Percentiles rank a stretch among this genome's conserved stretches.
Conservation (phyloP, 2,797 vertebrate species). For the Argyrosomus regius region DNA sequence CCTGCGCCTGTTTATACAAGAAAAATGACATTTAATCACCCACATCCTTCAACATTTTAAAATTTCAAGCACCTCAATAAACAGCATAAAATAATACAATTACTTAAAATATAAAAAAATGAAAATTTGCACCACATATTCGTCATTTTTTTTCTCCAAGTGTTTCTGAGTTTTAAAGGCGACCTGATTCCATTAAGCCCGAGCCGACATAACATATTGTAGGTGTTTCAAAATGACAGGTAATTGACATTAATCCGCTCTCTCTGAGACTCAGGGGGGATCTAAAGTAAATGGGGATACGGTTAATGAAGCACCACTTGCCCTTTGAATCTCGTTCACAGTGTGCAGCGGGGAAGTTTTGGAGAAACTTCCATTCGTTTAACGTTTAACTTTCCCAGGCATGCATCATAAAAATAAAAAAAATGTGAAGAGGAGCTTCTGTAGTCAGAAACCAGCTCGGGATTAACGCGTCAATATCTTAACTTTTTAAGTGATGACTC, state of each 20-base stretch:
- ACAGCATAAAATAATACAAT: neutral
- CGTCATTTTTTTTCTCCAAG: neutral
- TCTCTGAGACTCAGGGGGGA: slow-evolving; percentile 75
- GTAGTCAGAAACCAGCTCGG: neutral
- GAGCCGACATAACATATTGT: slow-evolving; percentile 49
- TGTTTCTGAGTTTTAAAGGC: neutral
- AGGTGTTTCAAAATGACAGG: slow-evolving; percentile 79
- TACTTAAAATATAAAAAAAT: neutral
- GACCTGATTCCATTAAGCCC: slow-evolving; percentile 10
- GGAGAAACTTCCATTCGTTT: slow-evolving; percentile 66
- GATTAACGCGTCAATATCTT: neutral
- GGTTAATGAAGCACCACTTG: slow-evolving; percentile 85
- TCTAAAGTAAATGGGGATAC: slow-evolving; percentile 77
- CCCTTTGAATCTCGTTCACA: slow-evolving; percentile 80
- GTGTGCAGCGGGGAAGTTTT: slow-evolving; percentile 75
- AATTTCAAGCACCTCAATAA: neutral
- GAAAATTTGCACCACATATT: neutral
- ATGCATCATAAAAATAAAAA: slow-evolving; percentile 17
- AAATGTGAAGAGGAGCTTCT: slow-evolving; percentile 6
- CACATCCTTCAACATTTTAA: neutral
- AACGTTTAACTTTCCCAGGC: slow-evolving; percentile 34
- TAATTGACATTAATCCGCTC: slow-evolving; percentile 84
- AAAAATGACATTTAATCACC: neutral
- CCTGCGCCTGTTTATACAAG: neutral
- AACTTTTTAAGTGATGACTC: slow-evolving; percentile 62